Conservation (phyloP, 2,888 invertebrate species). For the Temnothorax ravouxi region DNA sequence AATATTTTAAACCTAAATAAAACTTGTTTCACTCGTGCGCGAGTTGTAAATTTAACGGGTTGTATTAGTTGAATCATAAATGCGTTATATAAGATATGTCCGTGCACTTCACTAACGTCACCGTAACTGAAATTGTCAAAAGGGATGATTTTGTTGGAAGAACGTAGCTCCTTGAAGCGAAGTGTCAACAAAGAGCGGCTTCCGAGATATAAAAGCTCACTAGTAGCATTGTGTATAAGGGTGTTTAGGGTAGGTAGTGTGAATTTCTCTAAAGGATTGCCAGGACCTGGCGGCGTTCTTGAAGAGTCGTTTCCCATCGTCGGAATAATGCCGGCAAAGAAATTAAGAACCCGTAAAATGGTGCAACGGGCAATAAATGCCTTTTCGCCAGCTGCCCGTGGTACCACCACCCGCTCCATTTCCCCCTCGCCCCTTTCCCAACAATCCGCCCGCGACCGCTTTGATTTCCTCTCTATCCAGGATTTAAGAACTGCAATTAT, state of each 20-base stretch:
- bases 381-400: conserved; percentile 82
- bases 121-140: conserved; percentile 38
- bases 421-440: conserved; percentile 21
- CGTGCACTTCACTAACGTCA: conserved; percentile 13
- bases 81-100: background rate
- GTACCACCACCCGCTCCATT: conserved; percentile 61
- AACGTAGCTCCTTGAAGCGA: conserved; percentile 39
- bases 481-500: conserved; percentile 77
- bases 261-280: conserved; percentile 77
- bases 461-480: conserved; percentile 68
- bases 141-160: conserved; percentile 38
- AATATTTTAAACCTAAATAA: background rate
- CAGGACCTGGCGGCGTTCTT: conserved; percentile 69
- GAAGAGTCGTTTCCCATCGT: conserved; percentile 63
- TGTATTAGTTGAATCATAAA: background rate
- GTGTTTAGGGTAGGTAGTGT: conserved; percentile 75
- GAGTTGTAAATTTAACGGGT: background rate
- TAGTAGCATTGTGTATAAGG: conserved; percentile 60
- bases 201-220: conserved; percentile 35
- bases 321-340: conserved; percentile 70
- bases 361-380: conserved; percentile 83
- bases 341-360: conserved; percentile 84
- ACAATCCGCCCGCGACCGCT: conserved; percentile 32
- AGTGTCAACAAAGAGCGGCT: conserved; percentile 46
- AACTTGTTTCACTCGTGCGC: too few relatives aligned